These are phyloP conservation scores for Deilephila porcellus DNA, from an alignment of 2,888 invertebrate species.

Conservation along the genomic window DNA sequence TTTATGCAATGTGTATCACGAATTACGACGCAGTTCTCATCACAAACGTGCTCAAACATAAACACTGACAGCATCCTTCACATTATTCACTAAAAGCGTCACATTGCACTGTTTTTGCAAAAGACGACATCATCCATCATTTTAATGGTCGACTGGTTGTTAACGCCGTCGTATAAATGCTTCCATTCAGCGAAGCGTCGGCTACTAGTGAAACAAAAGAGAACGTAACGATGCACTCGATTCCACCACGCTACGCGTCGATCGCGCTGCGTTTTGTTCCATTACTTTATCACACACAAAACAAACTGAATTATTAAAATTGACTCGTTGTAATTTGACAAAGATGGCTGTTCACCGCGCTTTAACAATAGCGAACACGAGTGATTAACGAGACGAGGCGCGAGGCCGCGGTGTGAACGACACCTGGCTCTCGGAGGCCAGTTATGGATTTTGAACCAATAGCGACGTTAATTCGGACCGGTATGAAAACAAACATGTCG, in stretches of 20 bases:
- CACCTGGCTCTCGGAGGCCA: constrained; percentile 84
- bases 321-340: constrained; percentile 82
- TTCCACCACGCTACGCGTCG: constrained; percentile 66
- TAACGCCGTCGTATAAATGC: constrained; percentile 76
- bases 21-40: constrained; percentile 83
- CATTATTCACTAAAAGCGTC: constrained; percentile 77
- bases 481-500: constrained; percentile 83
- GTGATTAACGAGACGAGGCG: constrained; percentile 85
- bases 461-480: constrained; percentile 84
- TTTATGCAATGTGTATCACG: constrained; percentile 82
- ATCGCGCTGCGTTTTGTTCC: constrained; percentile 71
- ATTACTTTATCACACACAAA: constrained; percentile 64
- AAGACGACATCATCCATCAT: constrained; percentile 81
- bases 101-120: constrained; percentile 80
- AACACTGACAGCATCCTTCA: constrained; percentile 76
- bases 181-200: constrained; percentile 81
- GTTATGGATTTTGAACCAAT: constrained; percentile 85
- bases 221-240: constrained; percentile 75
- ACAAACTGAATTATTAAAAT: constrained; percentile 73
- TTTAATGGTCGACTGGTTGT: constrained; percentile 81
- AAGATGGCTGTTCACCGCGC: constrained; percentile 83
- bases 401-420: constrained; percentile 86
- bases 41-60: constrained; percentile 70
- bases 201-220: constrained; percentile 80
- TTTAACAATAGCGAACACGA: constrained; percentile 83